Evolutionary conservation across 2,113 vertebrate species (phyloP).

Genomic region (Ammodytes dubius): DNA sequence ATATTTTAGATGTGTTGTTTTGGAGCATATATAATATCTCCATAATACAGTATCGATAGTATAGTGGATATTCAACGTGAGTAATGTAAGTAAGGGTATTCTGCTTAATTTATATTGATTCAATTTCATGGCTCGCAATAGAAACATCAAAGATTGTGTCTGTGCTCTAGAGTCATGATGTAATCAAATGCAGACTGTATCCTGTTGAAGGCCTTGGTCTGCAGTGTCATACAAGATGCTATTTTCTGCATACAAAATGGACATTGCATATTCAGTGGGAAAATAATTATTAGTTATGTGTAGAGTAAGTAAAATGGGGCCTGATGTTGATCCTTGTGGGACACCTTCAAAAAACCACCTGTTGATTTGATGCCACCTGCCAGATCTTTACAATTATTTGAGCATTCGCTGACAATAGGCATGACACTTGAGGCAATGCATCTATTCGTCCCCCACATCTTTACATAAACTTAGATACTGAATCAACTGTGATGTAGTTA

Average conservation of each 20-base stretch:
- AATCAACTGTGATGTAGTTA: neutral
- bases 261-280: neutral
- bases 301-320: neutral
- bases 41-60: no score
- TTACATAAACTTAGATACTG: neutral
- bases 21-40: no score
- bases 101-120: no score
- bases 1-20: neutral
- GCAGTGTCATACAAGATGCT: neutral
- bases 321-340: neutral
- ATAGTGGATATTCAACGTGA: no score
- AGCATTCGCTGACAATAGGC: neutral
- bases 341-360: neutral
- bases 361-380: neutral
- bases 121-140: no score
- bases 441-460: neutral
- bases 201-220: neutral
- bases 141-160: no score
- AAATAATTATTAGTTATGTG: neutral
- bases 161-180: neutral
- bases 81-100: no score
- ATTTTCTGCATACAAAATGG: no score
- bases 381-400: neutral
- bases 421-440: neutral
- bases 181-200: neutral